phyloP scores from a whole-genome alignment of 2,888 invertebrate species.

The Synergus japonicus region DNA sequence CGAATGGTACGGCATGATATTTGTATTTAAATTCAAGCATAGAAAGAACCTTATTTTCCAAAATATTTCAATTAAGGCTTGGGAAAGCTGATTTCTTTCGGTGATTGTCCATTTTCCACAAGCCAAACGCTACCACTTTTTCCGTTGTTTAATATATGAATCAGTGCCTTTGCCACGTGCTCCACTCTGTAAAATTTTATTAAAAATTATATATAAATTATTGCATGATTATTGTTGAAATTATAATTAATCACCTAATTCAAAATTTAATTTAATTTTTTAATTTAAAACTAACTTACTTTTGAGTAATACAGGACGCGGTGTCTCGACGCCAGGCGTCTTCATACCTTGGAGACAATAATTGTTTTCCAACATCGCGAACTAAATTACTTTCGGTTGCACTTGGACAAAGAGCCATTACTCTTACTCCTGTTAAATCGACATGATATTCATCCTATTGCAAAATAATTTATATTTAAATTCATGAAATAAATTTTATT shows the following conservation, averaged over 20 bases:
- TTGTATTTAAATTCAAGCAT: constrained; percentile 40
- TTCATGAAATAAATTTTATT: too few species aligned
- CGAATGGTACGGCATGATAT: constrained; percentile 33
- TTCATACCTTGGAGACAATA: constrained; percentile 85
- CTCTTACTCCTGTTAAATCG: constrained; percentile 84
- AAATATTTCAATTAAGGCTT: constrained; percentile 62
- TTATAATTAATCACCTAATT: neutral
- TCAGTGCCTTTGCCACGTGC: constrained; percentile 83
- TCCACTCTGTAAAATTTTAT: constrained; percentile 80
- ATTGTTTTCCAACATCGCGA: constrained; percentile 83
- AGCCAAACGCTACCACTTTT: constrained; percentile 87
- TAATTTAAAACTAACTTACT: constrained; percentile 77
- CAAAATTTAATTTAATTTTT: too few species aligned
- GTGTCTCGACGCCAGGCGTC: constrained; percentile 86
- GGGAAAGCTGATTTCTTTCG: constrained; percentile 79
- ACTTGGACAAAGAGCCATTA: constrained; percentile 85
- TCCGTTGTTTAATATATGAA: constrained; percentile 83
- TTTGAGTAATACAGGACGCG: constrained; percentile 82
- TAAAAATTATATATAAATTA: too few species aligned
- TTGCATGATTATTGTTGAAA: neutral
- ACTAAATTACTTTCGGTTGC: constrained; percentile 84
- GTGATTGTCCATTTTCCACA: constrained; percentile 83
- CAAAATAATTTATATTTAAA: neutral
- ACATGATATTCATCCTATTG: constrained; percentile 85
- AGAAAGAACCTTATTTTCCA: constrained; percentile 44